Evolutionary conservation across 2,797 vertebrate genomes (phyloP).

Genomic region (Tadarida brasiliensis): DNA sequence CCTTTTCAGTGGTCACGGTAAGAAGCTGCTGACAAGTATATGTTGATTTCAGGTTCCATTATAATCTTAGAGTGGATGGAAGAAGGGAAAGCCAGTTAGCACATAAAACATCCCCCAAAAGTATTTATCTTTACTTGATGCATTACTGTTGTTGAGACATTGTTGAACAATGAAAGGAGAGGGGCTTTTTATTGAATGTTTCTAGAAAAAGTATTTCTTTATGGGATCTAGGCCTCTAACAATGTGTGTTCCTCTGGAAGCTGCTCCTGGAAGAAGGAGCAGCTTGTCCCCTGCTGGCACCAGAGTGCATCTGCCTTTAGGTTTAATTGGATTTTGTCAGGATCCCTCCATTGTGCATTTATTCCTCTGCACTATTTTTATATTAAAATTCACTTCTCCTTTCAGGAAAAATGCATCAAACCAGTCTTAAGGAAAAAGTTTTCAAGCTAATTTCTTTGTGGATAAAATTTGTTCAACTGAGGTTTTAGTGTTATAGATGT

Average conservation of each 20-base stretch:
- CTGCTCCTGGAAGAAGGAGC: slow-evolving; percentile 13
- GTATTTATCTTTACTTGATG: slow-evolving; percentile 13
- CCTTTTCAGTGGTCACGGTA: slow-evolving; percentile 51
- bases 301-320: background rate
- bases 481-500: background rate
- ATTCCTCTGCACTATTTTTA: background rate
- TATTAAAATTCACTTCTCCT: slow-evolving; percentile 23
- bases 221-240: background rate
- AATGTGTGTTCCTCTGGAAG: background rate
- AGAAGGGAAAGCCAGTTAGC: slow-evolving; percentile 61
- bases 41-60: slow-evolving; percentile 61
- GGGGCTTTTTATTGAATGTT: slow-evolving; percentile 8
- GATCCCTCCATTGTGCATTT: background rate
- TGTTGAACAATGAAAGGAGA: slow-evolving; percentile 35
- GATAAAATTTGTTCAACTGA: background rate
- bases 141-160: background rate
- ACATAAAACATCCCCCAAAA: slow-evolving; percentile 30
- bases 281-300: slow-evolving; percentile 54
- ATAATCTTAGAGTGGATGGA: slow-evolving; percentile 43
- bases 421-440: background rate
- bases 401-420: background rate
- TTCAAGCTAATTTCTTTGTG: background rate
- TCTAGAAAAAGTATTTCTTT: slow-evolving; percentile 30
- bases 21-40: slow-evolving; percentile 62
- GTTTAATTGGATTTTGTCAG: slow-evolving; percentile 7